Evolutionary conservation across 1,140 invertebrate species (phyloP), one percentile per base, ranked within the genome.

Genomic region (Helicorthomorpha holstii): DNA sequence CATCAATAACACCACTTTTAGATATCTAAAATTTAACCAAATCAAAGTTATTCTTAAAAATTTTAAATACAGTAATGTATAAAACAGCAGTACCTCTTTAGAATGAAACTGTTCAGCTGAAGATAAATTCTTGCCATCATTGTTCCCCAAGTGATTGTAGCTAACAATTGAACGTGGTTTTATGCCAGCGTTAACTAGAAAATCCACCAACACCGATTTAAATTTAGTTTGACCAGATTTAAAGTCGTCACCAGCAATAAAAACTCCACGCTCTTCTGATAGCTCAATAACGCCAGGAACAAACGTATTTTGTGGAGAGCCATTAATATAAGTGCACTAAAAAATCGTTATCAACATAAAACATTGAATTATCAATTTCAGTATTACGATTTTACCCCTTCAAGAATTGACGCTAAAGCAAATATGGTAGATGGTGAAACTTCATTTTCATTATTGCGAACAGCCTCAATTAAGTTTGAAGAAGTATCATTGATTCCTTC

Each of bases 101-200:
- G 72, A 76, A 29, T 73, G 75, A 69, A 97, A 97, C 64, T 94
- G 90, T 60, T 85, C 69, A 0, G 88, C 86, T 19, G 91, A 84
- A 2, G 85, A 92, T 16, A 97, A 73, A 67, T 97, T 97, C 62
- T 83, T 86, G 21, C 93, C 93, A 69, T 97, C 93, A 64, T 97
- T 97, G 65, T 97, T 97, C 0, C 93, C 93, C 49, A 97, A 74
- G 70, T 97, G 93, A 65, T 97, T 97, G 69, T 97, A 97, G 61
- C 90, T 94, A 26, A 93, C 92, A 57, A 97, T 93, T n/a, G 87
- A 92, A 0, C 87, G 81, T 0, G 92, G 93, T 66, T 96, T 96
- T 48, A 97, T 82, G 34, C 93, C 93, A 24, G 87, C 85, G 27
- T 78, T 78, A 12, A 97, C 84, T 10, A 97, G 66, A 63, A 95